A percentile compares a stretch with the other conserved stretches of the same genome.
phyloP scores from a whole-genome alignment of 2,888 invertebrate genomes.

The Kuschelorhynchus macadamiae region DNA sequence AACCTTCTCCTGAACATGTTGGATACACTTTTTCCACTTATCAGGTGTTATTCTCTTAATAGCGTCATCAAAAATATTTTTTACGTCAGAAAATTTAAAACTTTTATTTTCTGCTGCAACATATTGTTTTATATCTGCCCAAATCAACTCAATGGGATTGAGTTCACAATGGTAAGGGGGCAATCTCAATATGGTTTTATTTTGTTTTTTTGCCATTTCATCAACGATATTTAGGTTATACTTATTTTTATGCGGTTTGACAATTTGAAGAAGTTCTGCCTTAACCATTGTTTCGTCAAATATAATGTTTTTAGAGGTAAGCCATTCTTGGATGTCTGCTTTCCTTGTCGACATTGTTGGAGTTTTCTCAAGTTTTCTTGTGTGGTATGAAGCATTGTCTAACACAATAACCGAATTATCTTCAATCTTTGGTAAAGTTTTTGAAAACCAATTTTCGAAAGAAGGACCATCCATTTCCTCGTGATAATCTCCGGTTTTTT shows the following conservation, averaged over 20 bases:
- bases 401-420: conserved; percentile 47
- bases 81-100: no score
- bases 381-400: conserved; percentile 51
- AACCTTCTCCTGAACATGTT: no score
- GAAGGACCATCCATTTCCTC: conserved; percentile 40
- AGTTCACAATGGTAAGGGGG: no score
- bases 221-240: conserved; percentile 57
- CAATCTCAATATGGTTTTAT: conserved; percentile 47
- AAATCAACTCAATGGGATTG: no score
- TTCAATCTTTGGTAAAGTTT: conserved; percentile 38
- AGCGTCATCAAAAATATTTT: no score
- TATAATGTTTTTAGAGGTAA: conserved; percentile 51
- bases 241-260: conserved; percentile 49
- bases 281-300: conserved; percentile 54
- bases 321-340: conserved; percentile 52
- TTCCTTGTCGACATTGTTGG: conserved; percentile 44
- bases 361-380: conserved; percentile 38
- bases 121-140: no score
- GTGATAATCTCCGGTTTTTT: conserved; percentile 44
- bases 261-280: conserved; percentile 48
- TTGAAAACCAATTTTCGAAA: conserved; percentile 48
- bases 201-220: conserved; percentile 56
- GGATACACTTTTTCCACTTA: no score
- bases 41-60: no score
- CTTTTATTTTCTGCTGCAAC: no score